These are phyloP conservation scores for Callipepla californica DNA, from an alignment of 2,113 vertebrate species.

Conservation along the genomic window DNA sequence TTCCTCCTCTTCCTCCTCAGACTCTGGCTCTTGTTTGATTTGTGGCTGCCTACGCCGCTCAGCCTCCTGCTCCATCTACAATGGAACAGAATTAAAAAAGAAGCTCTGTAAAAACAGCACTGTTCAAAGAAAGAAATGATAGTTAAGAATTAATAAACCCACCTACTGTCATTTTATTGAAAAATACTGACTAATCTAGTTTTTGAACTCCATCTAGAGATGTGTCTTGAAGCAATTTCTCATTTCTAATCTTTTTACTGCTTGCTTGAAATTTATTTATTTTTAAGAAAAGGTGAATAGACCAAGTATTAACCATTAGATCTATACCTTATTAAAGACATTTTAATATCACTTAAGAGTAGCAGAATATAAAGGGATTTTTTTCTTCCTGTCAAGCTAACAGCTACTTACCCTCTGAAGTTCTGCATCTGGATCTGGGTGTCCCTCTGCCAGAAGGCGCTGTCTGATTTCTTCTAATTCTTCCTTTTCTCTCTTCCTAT, in stretches of 20 bases:
- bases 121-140: not conserved
- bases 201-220: not conserved
- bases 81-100: not conserved
- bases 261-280: not conserved
- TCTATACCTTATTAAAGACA: not conserved
- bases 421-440: slow-evolving; percentile 97
- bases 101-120: not conserved
- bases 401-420: slow-evolving; percentile 89
- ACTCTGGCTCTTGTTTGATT: slow-evolving; percentile 89
- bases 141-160: not conserved
- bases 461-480: slow-evolving; percentile 97
- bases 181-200: not conserved
- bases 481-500: slow-evolving; percentile 97
- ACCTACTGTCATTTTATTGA: not conserved
- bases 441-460: slow-evolving; percentile 95
- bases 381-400: not conserved
- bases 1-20: slow-evolving; percentile 86
- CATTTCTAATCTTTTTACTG: not conserved
- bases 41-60: slow-evolving; percentile 93
- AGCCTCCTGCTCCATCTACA: slow-evolving; percentile 98
- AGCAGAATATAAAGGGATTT: not conserved
- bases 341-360: not conserved
- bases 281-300: not conserved
- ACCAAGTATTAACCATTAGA: not conserved
- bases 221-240: not conserved